Evolutionary conservation across 2,113 vertebrate genomes (phyloP).

Genomic region (Mastomys coucha): DNA sequence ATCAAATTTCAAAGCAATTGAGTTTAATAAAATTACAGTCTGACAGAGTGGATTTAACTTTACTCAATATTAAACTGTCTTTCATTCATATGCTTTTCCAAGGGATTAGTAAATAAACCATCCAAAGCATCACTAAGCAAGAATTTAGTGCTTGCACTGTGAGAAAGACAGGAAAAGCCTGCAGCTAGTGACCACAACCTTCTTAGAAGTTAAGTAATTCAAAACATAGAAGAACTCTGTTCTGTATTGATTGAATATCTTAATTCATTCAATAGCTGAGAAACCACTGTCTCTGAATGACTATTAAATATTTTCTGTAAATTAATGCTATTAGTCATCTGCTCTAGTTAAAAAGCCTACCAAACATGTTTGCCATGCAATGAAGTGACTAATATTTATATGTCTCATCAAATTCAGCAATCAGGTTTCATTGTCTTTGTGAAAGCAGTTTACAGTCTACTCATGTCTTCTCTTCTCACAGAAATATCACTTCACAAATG

Average conservation of each 20-base stretch:
- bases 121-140: neutral
- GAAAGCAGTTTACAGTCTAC: fast-evolving
- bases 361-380: neutral
- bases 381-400: neutral
- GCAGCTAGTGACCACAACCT: neutral
- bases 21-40: slow-evolving; percentile 19
- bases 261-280: neutral
- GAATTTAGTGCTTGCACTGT: neutral
- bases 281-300: neutral
- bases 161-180: neutral
- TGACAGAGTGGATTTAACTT: neutral
- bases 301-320: slow-evolving; percentile 2
- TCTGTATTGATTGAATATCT: neutral
- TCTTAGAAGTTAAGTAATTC: neutral
- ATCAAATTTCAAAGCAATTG: slow-evolving; percentile 18
- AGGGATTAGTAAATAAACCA: neutral
- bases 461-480: neutral
- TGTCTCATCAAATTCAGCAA: neutral
- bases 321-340: neutral
- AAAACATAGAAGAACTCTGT: neutral
- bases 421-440: neutral
- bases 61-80: neutral
- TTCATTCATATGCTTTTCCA: neutral
- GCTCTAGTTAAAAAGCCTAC: neutral
- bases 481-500: fast-evolving